Evolutionary conservation across 2,113 vertebrate species (phyloP).

Genomic region (Puntigrus tetrazona): DNA sequence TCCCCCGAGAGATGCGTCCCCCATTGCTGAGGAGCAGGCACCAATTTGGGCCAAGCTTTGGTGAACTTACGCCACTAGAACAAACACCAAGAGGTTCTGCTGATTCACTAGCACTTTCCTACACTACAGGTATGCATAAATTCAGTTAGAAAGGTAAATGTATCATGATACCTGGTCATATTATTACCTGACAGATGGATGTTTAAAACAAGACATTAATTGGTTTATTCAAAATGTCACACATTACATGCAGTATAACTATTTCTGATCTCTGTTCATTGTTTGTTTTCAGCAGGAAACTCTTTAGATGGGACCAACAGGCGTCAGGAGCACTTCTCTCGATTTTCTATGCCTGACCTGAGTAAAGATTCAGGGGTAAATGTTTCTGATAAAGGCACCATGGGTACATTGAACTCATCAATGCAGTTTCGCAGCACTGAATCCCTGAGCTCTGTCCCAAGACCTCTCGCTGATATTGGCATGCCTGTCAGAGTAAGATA

Average conservation of each 20-base stretch:
- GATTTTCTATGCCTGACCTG: slow-evolving; percentile 97
- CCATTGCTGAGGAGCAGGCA: slow-evolving; percentile 87
- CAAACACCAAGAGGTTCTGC: slow-evolving; percentile 93
- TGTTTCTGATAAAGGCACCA: slow-evolving; percentile 90
- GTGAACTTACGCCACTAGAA: slow-evolving; percentile 86
- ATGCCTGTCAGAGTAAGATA: slow-evolving; percentile 78
- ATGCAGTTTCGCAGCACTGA: slow-evolving; percentile 90
- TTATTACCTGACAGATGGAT: not conserved
- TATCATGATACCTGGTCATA: not conserved
- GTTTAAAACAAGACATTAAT: not conserved
- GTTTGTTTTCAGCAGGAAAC: slow-evolving; percentile 75
- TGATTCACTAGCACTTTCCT: slow-evolving; percentile 91
- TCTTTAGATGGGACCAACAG: slow-evolving; percentile 87
- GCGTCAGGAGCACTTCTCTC: slow-evolving; percentile 91
- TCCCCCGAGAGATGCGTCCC: slow-evolving; percentile 73
- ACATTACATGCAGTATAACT: not conserved
- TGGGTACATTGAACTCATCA: slow-evolving; percentile 90
- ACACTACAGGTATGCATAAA: slow-evolving; percentile 81
- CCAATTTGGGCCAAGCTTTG: slow-evolving; percentile 91
- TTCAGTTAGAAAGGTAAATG: not conserved
- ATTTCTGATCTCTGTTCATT: not conserved
- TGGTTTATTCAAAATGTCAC: not conserved
- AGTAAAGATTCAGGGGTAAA: slow-evolving; percentile 99
- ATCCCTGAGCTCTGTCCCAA: slow-evolving; percentile 81
- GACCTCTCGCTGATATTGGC: slow-evolving; percentile 88